Conservation (phyloP, 1,140 invertebrate genomes). For the Lepidotrigona ventralis region DNA sequence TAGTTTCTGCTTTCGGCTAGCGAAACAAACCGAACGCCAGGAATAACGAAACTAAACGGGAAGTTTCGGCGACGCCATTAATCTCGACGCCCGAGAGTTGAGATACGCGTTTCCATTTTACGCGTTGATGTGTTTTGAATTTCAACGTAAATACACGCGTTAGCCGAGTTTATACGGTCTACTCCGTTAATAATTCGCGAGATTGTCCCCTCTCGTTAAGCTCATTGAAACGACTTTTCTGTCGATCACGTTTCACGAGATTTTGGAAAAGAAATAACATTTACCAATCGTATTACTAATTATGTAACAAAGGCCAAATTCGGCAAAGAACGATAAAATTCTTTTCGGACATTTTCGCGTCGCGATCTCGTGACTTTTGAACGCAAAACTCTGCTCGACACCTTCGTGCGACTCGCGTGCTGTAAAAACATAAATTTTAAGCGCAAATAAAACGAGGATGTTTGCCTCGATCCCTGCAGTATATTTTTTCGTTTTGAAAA, state of each 20-base stretch:
- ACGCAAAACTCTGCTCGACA: neutral
- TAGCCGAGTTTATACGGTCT: neutral
- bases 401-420: too few species aligned
- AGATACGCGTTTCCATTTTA: neutral
- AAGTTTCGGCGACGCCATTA: neutral
- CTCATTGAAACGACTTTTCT: too few species aligned
- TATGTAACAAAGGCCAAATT: neutral
- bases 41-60: too few species aligned
- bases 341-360: too few species aligned
- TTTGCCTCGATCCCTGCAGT: neutral
- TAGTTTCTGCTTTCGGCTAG: neutral
- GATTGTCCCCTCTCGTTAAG: neutral
- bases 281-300: too few species aligned
- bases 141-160: neutral
- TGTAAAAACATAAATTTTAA: neutral
- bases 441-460: neutral
- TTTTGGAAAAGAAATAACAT: too few species aligned
- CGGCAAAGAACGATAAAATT: too few species aligned
- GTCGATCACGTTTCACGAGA: too few species aligned
- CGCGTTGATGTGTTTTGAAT: neutral
- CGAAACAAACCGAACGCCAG: neutral
- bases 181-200: too few species aligned
- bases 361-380: too few species aligned
- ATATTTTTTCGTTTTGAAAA: neutral
- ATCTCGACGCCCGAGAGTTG: neutral